Evolutionary conservation across 2,113 vertebrate species (phyloP).

Genomic region (Phaethornis superciliosus): DNA sequence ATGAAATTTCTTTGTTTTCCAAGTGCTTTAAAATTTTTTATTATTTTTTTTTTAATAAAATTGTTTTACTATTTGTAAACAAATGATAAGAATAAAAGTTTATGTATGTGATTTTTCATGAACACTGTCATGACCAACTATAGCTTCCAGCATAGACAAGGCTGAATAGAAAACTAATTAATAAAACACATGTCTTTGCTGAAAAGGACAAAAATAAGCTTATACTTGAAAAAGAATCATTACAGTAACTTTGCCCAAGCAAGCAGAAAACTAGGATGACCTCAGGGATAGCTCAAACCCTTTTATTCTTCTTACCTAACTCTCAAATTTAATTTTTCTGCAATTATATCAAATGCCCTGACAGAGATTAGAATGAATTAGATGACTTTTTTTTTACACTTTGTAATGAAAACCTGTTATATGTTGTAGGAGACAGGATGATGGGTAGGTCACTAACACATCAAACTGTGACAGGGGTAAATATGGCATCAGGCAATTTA

Average conservation of each 20-base stretch:
- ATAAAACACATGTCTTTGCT: constrained; percentile 28
- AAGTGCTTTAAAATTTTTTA: not conserved
- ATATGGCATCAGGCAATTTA: not conserved
- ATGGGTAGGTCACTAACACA: not conserved
- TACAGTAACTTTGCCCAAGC: constrained; percentile 20
- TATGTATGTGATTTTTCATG: not conserved
- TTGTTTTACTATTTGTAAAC: not conserved
- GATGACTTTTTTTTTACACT: constrained; percentile 11
- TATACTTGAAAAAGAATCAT: constrained; percentile 50
- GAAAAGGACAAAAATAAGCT: constrained; percentile 49
- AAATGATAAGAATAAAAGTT: not conserved
- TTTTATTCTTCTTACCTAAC: constrained; percentile 59
- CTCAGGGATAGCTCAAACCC: constrained; percentile 41
- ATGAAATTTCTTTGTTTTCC: not conserved
- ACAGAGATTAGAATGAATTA: constrained; percentile 19
- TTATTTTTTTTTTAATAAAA: not conserved
- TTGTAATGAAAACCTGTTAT: not conserved
- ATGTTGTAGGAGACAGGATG: rapidly evolving
- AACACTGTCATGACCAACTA: not conserved
- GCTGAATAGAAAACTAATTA: constrained; percentile 16
- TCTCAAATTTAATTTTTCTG: constrained; percentile 59
- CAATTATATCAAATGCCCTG: not conserved
- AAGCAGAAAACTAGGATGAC: constrained; percentile 42
- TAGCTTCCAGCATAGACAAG: not conserved
- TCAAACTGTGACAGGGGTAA: not conserved